A percentile compares a stretch with the other conserved stretches of the same genome.
Evolutionary conservation across 1,140 invertebrate species (phyloP).

Genomic region (Apolygus lucorum): DNA sequence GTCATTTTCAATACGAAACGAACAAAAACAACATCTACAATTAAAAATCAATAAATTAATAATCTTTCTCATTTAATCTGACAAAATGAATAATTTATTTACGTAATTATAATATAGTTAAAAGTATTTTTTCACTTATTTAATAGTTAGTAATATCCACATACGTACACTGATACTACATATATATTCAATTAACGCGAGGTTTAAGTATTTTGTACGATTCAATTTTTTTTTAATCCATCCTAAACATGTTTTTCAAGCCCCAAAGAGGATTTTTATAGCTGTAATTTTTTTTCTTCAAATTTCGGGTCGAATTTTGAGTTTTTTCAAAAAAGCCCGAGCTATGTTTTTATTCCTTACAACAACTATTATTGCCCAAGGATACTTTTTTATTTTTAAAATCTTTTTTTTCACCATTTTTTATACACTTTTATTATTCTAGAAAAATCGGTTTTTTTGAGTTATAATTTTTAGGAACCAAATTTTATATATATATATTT

Average conservation of each 20-base stretch:
- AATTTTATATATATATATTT: constrained; percentile 20
- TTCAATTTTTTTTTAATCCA: constrained; percentile 13
- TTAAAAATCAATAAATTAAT: background rate
- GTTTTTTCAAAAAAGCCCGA: too few species aligned
- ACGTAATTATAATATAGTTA: constrained; percentile 29
- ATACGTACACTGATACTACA: constrained; percentile 34
- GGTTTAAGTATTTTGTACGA: constrained; percentile 34
- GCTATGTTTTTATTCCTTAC: constrained; percentile 16
- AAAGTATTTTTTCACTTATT: constrained; percentile 25
- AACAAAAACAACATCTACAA: constrained; percentile 7
- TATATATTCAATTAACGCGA: constrained; percentile 33
- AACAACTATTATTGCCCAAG: constrained; percentile 24
- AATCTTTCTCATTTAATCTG: too few species aligned
- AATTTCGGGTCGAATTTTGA: background rate
- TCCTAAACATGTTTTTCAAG: background rate
- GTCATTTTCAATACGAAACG: background rate
- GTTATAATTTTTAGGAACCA: constrained; percentile 20
- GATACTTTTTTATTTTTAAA: constrained; percentile 5
- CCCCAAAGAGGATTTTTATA: background rate
- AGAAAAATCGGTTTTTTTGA: constrained; percentile 18
- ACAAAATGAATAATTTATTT: constrained; percentile 30
- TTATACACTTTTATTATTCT: constrained; percentile 15
- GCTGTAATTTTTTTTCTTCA: background rate
- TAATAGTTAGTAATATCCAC: constrained; percentile 31
- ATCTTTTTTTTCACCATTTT: constrained; percentile 1